Evolutionary conservation across 1,140 invertebrate genomes (phyloP), one percentile per base, ranked within the genome.

Genomic region (Nomia melanderi): DNA sequence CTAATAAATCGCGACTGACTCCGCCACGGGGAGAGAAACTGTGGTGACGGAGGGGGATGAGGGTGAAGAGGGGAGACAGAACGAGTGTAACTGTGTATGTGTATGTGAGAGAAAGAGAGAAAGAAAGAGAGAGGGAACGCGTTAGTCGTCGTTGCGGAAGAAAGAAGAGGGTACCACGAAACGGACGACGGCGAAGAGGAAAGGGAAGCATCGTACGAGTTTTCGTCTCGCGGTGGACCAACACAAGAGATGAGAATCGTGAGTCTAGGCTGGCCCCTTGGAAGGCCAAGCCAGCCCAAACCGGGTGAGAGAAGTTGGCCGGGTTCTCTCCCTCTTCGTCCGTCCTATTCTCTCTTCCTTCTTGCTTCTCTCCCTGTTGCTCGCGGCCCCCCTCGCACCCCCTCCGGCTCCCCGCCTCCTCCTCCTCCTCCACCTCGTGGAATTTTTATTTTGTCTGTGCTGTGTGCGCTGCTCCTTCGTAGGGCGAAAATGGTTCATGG

Each of bases 391-490:
- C 74, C 59, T 36, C 65, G 44, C 47, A n/a, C 41, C 33, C 63
- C 25, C 63, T 36, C 25, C 50, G 12, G n/a, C n/a, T n/a, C n/a
- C n/a, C n/a, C n/a, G n/a, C n/a, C n/a, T 50, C 47, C 77, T 75
- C 54, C 59, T 82, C 71, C 41, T 44, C 41, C 41, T 44, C 14
- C 41, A 5, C 4, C 41, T 80, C 83, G 73, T 84, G 64, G 81
- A 71, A 72, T 84, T 89, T 86, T 89, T 90, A 89, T 89, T 90
- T 86, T 90, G 88, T 90, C 89, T 90, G 87, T 90, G 87, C 84
- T 71, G 74, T 66, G 75, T 78, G 78, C 80, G 74, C 73, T 80
- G 65, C 77, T 85, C 77, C 70, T 73, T 81, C 78, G 75, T 76
- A 87, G 86, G 87, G 85, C 84, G 85, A 88, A 90, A 90, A 88